Evolutionary conservation across 1,140 invertebrate genomes (phyloP), one percentile per base, ranked within the genome.

Genomic region (Zaprionus ghesquierei): DNA sequence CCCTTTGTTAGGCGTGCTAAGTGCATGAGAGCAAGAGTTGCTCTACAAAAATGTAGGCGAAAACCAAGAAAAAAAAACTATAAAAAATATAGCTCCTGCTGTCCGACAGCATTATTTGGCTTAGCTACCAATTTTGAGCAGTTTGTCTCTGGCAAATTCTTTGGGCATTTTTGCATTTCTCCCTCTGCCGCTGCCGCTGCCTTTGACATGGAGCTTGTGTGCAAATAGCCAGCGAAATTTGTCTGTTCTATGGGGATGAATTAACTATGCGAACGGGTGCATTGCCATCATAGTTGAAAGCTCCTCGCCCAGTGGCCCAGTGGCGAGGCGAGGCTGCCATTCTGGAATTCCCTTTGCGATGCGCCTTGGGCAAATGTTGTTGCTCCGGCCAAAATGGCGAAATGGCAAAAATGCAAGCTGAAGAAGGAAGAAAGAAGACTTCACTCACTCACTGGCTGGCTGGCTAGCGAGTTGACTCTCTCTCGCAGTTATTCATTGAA

Each of bases 91-190:
- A 15, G 31, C 33, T 27, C 23, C 12, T 25, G 13, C 55, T 58
- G 41, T 46, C 41, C 20, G 41, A 46, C 41, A 15, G 18, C 59
- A 31, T 18, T 65, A 65, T 78, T 79, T 82, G 79, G 44, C 59
- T 71, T 61, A 59, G 59, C 51, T 23, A 69, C 59, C 46, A 69
- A 69, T 77, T 74, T 41, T 44, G 29, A 77, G 71, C 44, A 82
- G 71, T 71, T 79, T 68, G 75, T 82, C 72, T 76, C 41, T n/a
- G 3, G 38, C 23, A 71, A 69, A 82, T 75, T 82, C 75, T 60
- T 41, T 73, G 41, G 46, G 31, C 25, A 18, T 49, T 44, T 20
- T 66, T 41, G 44, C 55, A 64, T 82, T 75, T 75, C 22, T n/a
- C 27, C 12, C 22, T n/a, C n/a, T n/a, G n/a, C n/a, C n/a, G n/a